phyloP scores from a whole-genome alignment of 2,797 vertebrate species.

The Macropodus opercularis region DNA sequence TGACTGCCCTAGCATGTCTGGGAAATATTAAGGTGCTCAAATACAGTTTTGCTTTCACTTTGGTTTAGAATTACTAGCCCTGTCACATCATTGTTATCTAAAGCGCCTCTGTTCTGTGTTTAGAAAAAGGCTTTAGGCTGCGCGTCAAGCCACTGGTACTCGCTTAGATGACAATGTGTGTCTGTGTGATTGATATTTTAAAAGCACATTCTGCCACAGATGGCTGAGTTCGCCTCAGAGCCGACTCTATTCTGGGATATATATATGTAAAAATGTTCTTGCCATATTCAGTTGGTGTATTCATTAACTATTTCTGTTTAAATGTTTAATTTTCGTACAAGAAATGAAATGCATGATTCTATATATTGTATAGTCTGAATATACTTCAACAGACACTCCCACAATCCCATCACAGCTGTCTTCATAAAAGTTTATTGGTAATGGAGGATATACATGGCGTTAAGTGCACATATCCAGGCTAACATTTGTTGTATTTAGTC shows the following conservation, averaged over 20 bases:
- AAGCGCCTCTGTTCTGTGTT: constrained; percentile 4
- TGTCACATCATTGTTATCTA: constrained; percentile 32
- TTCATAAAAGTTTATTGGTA: constrained; percentile 61
- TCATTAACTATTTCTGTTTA: constrained; percentile 36
- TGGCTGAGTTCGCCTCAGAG: constrained; percentile 24
- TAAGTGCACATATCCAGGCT: constrained; percentile 35
- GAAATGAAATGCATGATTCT: too few species aligned
- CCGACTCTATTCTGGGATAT: constrained; percentile 8
- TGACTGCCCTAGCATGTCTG: constrained; percentile 12
- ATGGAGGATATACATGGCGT: constrained; percentile 38
- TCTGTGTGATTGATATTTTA: constrained; percentile 44
- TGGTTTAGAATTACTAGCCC: constrained; percentile 28
- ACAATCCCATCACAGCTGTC: constrained; percentile 20
- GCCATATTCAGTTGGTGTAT: constrained; percentile 18
- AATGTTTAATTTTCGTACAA: neutral
- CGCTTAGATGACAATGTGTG: neutral
- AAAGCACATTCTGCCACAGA: constrained; percentile 47
- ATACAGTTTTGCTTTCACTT: constrained; percentile 67
- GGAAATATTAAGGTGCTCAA: constrained; percentile 41
- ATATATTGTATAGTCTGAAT: constrained; percentile 36
- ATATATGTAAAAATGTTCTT: constrained; percentile 2
- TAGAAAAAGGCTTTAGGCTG: constrained; percentile 35
- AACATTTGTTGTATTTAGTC: constrained; percentile 14
- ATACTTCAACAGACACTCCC: constrained; percentile 42
- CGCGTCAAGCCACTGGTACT: constrained; percentile 5